Base-by-base conservation (phyloP, 2,113 vertebrate genomes). In the Brachyistius frenatus region DNA sequence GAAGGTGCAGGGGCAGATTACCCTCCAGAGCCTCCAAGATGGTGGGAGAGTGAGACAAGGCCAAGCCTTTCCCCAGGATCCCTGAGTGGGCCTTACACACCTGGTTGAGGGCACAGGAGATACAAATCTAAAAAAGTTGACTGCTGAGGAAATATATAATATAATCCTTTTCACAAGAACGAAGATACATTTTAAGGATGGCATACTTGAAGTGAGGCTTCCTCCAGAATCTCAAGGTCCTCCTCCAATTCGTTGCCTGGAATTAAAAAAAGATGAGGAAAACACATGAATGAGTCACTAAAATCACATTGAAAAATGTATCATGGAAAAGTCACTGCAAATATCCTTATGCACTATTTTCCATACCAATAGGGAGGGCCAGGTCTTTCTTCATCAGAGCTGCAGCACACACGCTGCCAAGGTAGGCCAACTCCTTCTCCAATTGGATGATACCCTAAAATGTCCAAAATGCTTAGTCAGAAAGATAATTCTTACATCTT, bases 311-410 rank as follows among this genome's bases (percentile, higher is more conserved):
- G 49, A 6, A 52, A 30, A 2, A n/a, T 50, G 16, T 52, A 7
- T 7, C n/a, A 6, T 50, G 3, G 54, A 14, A 76, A 7, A 44
- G 23, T 1, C 14, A 1, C 33, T 64, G 15, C 5, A 39, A 37
- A 14, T 1, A 37, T 16, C 0, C 0, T 32, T 2, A 57, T 56
- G 36, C 32, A 53, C 2, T 10, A 39, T 62, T 74, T 57, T 67
- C 32, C 90, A 92, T 94, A 99, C 98, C 98, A 92, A 98, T 95
- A 46, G 97, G 97, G 83, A 99, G 96, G 0, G 97, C 97, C 76
- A 99, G 90, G 77, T 99, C 98, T 89, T 99, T 99, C 91, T 99
- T 99, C 98, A 99, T 99, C 68, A 99, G 94, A 71, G 98, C 97
- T 70, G 98, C 97, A 55, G 98, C 98, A 93, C 98, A 99, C 50